A percentile compares a stretch with the other conserved stretches of the same genome.
These are phyloP conservation scores for Rhabdomys dilectus DNA, from an alignment of 2,113 vertebrate genomes.

Conservation along the genomic window DNA sequence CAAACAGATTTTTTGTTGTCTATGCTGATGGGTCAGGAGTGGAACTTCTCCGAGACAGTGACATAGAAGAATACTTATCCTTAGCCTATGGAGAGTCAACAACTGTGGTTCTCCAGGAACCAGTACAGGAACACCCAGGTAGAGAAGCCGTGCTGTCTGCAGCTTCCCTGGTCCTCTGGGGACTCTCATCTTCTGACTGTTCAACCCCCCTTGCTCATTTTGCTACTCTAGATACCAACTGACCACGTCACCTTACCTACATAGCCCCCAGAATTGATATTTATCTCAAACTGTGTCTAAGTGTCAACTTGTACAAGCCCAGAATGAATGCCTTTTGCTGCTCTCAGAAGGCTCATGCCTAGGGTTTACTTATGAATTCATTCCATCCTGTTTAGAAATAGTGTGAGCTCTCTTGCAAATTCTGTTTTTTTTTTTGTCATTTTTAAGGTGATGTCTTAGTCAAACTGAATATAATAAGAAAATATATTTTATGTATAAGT, in stretches of 20 bases:
- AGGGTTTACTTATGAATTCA: neutral
- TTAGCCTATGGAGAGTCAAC: slow-evolving; percentile 86
- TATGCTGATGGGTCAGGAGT: slow-evolving; percentile 92
- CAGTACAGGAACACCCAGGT: slow-evolving; percentile 89
- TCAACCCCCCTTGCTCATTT: neutral
- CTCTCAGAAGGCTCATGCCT: neutral
- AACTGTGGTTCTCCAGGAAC: slow-evolving; percentile 90
- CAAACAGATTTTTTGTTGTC: slow-evolving; percentile 92
- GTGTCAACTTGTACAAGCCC: neutral
- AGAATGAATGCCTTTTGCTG: neutral
- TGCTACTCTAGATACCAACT: neutral
- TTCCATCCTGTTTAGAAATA: neutral
- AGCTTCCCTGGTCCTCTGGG: rapidly evolving
- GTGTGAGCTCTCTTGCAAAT: neutral
- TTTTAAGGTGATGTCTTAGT: slow-evolving; percentile 16
- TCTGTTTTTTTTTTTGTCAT: neutral
- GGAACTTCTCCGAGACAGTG: slow-evolving; percentile 91
- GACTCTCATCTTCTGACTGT: neutral
- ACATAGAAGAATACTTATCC: slow-evolving; percentile 87
- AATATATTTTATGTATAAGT: neutral
- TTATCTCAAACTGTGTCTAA: neutral
- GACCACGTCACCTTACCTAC: neutral
- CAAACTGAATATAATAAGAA: slow-evolving; percentile 47
- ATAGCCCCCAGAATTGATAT: neutral
- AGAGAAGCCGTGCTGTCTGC: neutral